These are phyloP conservation scores for Drosophila villosipedis DNA, from an alignment of 2,888 invertebrate genomes.

Conservation along the genomic window DNA sequence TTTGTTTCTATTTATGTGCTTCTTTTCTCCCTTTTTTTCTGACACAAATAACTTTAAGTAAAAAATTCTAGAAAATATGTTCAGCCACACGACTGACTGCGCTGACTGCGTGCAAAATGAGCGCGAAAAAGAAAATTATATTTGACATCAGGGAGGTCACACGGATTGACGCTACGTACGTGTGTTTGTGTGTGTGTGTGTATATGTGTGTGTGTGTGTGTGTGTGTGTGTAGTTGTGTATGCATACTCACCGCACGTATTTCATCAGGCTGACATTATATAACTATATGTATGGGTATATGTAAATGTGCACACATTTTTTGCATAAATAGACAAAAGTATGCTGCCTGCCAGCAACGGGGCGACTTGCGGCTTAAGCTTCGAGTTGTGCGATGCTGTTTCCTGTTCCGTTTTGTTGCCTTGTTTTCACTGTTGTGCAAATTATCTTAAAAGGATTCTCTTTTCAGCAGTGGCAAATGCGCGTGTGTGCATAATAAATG, in stretches of 20 bases:
- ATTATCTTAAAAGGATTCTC: conserved; percentile 78
- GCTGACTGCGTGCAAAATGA: conserved; percentile 59
- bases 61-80: conserved; percentile 61
- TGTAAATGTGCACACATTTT: conserved; percentile 48
- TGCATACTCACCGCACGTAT: conserved; percentile 66
- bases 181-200: conserved; percentile 10
- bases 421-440: conserved; percentile 48
- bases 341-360: conserved; percentile 38
- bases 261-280: conserved; percentile 75
- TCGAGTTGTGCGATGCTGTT: conserved; percentile 59
- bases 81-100: conserved; percentile 6
- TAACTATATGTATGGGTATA: conserved; percentile 39
- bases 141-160: conserved; percentile 68
- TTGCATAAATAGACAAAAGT: conserved; percentile 75
- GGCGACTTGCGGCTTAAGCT: conserved; percentile 34
- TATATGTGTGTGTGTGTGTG: conserved; percentile 10
- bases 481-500: conserved; percentile 37
- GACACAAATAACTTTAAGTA: conserved; percentile 38
- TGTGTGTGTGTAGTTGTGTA: conserved; percentile 23
- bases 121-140: conserved; percentile 76
- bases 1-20: conserved; percentile 11
- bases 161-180: conserved; percentile 1
- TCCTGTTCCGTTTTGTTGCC: conserved; percentile 63
- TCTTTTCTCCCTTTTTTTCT: conserved; percentile 8
- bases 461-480: conserved; percentile 47